These are phyloP conservation scores for Rousettus madagascariensis DNA, from an alignment of 2,797 vertebrate genomes.

Conservation along the genomic window DNA sequence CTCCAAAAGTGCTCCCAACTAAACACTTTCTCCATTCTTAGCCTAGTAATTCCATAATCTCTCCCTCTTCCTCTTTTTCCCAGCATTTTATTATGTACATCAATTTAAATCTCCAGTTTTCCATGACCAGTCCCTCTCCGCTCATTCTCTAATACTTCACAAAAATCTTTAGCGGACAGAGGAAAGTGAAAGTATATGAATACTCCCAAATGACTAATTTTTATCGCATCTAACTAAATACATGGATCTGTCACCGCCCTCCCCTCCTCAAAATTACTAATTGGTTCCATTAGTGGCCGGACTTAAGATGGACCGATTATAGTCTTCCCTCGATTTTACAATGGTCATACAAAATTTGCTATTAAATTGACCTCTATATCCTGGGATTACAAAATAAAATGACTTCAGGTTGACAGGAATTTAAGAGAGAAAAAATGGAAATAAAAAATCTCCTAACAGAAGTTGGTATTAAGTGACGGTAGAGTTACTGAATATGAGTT, in stretches of 20 bases:
- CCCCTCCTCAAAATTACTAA: background rate
- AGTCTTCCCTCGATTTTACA: background rate
- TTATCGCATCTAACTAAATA: constrained; percentile 14
- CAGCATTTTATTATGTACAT: background rate
- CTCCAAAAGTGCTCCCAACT: background rate
- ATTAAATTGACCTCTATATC: background rate
- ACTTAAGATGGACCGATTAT: background rate
- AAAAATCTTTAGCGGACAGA: background rate
- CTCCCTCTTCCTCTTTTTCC: background rate
- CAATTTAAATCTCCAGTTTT: background rate
- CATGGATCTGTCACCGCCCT: background rate
- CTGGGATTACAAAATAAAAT: constrained; percentile 23
- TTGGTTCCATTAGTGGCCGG: background rate
- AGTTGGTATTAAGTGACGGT: background rate
- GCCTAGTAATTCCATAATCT: background rate
- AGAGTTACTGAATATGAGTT: background rate
- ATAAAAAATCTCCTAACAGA: background rate
- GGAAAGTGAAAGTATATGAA: background rate
- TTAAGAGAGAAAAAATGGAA: background rate
- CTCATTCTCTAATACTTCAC: background rate
- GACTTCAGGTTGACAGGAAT: background rate
- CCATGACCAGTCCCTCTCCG: background rate
- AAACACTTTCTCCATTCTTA: background rate
- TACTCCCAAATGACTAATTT: background rate
- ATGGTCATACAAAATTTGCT: background rate